Conservation (phyloP, 2,888 invertebrate genomes). For the Nemoura dubitans region DNA sequence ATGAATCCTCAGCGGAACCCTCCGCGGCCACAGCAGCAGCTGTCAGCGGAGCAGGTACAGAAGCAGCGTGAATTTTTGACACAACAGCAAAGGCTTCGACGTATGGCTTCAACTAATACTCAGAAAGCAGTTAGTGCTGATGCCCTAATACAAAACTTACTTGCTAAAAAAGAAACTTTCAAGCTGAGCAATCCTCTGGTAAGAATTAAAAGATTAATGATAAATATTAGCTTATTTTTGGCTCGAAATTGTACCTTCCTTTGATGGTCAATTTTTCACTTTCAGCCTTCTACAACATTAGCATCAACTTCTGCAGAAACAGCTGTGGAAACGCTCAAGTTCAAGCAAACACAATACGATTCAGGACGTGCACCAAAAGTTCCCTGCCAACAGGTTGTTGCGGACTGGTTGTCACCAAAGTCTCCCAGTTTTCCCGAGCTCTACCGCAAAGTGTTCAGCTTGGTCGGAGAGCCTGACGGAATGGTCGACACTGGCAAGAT, state of each 20-base stretch:
- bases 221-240: neutral
- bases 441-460: slow-evolving; percentile 61
- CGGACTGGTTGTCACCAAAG: slow-evolving; percentile 59
- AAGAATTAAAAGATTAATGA: neutral
- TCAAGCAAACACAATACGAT: neutral
- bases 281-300: neutral
- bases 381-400: slow-evolving; percentile 15
- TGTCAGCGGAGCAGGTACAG: slow-evolving; percentile 42
- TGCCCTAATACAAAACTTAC: slow-evolving; percentile 48
- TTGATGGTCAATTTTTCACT: neutral
- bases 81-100: slow-evolving; percentile 50
- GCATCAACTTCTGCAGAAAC: neutral
- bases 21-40: slow-evolving; percentile 17
- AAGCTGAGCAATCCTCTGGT: slow-evolving; percentile 33
- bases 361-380: neutral
- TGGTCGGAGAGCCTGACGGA: slow-evolving; percentile 58
- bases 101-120: slow-evolving; percentile 48
- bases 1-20: slow-evolving; percentile 7
- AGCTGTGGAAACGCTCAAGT: neutral
- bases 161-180: slow-evolving; percentile 50
- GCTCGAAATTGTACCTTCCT: neutral
- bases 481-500: slow-evolving; percentile 60
- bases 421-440: slow-evolving; percentile 59
- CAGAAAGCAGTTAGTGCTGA: slow-evolving; percentile 49
- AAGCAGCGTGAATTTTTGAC: slow-evolving; percentile 49